phyloP scores from a whole-genome alignment of 1,140 invertebrate genomes.

The Prorops nasuta region DNA sequence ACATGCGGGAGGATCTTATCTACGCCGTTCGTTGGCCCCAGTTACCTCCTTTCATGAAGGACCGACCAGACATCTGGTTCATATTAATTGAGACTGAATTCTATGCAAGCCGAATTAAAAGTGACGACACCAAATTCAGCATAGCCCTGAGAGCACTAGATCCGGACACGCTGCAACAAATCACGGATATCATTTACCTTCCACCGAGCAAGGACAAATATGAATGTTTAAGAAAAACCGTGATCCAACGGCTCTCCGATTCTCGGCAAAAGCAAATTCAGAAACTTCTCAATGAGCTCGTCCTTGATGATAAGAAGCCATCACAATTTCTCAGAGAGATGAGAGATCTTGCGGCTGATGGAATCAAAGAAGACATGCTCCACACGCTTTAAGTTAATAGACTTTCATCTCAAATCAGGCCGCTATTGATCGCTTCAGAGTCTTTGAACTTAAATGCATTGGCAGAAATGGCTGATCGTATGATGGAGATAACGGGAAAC shows the following conservation, averaged over 20 bases:
- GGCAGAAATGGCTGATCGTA: neutral
- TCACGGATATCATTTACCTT: neutral
- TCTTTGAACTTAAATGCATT: neutral
- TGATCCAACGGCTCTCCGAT: neutral
- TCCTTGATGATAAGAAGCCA: conserved; percentile 31
- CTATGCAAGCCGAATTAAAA: neutral
- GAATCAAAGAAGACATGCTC: conserved; percentile 7
- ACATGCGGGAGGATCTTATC: neutral
- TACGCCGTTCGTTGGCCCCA: neutral
- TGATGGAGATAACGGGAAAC: neutral
- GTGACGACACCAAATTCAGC: neutral
- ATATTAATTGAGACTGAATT: neutral
- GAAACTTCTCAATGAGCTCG: neutral
- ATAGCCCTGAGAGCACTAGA: neutral
- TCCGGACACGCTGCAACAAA: neutral
- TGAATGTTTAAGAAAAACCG: neutral
- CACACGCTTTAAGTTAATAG: conserved; percentile 17
- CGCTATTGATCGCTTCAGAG: conserved; percentile 3
- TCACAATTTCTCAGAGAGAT: conserved; percentile 32
- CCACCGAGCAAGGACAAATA: neutral
- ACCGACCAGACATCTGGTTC: neutral
- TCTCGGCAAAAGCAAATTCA: neutral
- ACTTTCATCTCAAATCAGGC: conserved; percentile 14
- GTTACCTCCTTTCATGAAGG: neutral
- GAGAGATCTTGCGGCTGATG: conserved; percentile 10